Evolutionary conservation across 2,797 vertebrate genomes (phyloP), one percentile per base, ranked within the genome.

Genomic region (Syngnathus rostellatus): DNA sequence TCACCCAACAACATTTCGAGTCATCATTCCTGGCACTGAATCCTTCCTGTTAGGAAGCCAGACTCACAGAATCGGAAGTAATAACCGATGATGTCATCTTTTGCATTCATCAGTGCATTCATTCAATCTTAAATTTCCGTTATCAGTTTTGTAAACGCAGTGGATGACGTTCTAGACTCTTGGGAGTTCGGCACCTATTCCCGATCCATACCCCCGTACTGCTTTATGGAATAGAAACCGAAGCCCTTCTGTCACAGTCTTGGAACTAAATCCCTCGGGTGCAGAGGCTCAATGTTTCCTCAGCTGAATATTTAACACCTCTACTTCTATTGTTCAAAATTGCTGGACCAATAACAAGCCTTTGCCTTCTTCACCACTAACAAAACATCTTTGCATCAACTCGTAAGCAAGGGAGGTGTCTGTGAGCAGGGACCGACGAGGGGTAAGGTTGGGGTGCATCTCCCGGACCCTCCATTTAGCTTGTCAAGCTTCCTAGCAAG

Each of bases 391-490:
- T 79, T 74, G 74, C 87, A 74, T 84, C 87, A 85, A 58, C 72
- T 77, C 73, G 68, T 70, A 25, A 77, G 79, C 75, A 72, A 68
- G 68, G 70, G 72, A 68, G 73, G 74, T 62, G 72, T 85, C 64
- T 48, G 66, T 76, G 66, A 41, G 64, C 61, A 72, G 78, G 74
- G 66, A 64, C 64, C 53, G 74, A 48, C 63, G 41, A 82, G 69
- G 70, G 71, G 72, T 71, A 77, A 72, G 80, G 77, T 74, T 78
- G 78, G 79, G 77, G 77, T 48, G 62, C 77, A 76, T 78, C 83
- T 81, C 79, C 83, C 74, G 89, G 89, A 87, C 88, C 88, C 89
- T 92, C 88, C 88, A 91, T 92, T 93, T 93, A 91, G 88, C 87
- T 76, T 72, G 83, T 77, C 89, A 89, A 89, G 62, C 83, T 87